These are phyloP conservation scores for Picus viridis DNA, from an alignment of 2,797 vertebrate genomes.

Conservation along the genomic window DNA sequence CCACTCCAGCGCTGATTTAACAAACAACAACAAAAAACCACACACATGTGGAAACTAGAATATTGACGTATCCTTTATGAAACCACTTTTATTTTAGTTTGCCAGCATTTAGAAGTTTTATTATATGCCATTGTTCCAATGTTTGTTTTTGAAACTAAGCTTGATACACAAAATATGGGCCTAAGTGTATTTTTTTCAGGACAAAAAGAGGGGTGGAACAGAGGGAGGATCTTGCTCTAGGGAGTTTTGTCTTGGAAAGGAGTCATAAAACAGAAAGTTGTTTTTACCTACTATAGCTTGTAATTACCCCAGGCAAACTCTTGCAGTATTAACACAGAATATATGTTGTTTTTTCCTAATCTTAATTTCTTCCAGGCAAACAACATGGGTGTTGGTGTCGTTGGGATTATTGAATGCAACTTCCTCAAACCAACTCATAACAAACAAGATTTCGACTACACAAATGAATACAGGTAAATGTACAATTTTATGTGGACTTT, in stretches of 20 bases:
- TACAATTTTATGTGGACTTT: not conserved
- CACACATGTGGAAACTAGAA: not conserved
- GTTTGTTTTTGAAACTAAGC: not conserved
- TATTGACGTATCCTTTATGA: not conserved
- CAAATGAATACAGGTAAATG: constrained; percentile 92
- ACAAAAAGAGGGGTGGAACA: not conserved
- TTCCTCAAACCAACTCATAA: constrained; percentile 96
- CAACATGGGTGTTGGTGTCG: constrained; percentile 90
- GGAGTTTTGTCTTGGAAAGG: not conserved
- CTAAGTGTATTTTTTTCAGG: not conserved
- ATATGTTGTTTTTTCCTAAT: not conserved
- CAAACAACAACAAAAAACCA: too few relatives aligned
- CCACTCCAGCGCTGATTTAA: rapidly evolving
- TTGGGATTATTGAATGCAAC: constrained; percentile 94
- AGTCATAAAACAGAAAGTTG: not conserved
- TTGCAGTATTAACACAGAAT: not conserved
- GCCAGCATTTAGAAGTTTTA: not conserved
- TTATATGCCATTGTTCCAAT: not conserved
- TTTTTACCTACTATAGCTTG: not conserved
- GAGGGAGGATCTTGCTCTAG: not conserved
- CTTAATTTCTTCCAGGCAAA: constrained; percentile 83
- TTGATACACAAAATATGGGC: not conserved
- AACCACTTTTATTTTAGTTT: not conserved
- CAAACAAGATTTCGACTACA: constrained; percentile 95
- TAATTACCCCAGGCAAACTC: not conserved